A percentile compares a stretch with the other conserved stretches of the same genome.
Conservation (phyloP, 2,797 vertebrate species). For the Rhynchonycteris naso region DNA sequence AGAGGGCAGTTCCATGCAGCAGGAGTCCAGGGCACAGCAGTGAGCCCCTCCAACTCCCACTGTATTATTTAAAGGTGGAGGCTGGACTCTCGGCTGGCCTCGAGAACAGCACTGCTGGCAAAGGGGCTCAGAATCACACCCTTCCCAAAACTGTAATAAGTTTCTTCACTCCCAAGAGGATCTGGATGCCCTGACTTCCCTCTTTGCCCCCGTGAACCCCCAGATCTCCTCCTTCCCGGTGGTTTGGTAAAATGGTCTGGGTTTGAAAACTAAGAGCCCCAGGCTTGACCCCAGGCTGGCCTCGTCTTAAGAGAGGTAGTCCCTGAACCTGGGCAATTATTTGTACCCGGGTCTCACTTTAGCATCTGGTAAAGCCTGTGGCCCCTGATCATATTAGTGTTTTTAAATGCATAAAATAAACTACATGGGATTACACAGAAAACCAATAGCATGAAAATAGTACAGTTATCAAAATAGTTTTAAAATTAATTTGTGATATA, state of each 20-base stretch:
- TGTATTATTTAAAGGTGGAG: neutral
- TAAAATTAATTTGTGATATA: neutral
- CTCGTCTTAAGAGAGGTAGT: neutral
- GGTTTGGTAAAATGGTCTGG: neutral
- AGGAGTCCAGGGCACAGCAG: fast-evolving
- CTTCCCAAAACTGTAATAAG: neutral
- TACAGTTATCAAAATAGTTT: neutral
- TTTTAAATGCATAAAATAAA: constrained; percentile 29
- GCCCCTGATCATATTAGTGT: neutral
- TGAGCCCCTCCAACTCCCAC: fast-evolving
- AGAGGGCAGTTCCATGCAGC: neutral
- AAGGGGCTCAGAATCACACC: neutral
- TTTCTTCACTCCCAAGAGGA: neutral
- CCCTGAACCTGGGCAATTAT: neutral
- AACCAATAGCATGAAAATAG: neutral
- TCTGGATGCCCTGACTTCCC: neutral
- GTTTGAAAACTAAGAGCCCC: neutral
- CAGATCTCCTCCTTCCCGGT: neutral
- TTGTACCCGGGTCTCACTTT: neutral
- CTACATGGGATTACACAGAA: neutral
- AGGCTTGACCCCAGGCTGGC: neutral
- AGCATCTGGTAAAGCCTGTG: neutral
- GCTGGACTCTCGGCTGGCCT: neutral
- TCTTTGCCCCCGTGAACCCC: neutral
- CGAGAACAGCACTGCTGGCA: constrained; percentile 27